Percentiles rank a stretch among this genome's conserved stretches.
These are phyloP conservation scores for Eupithecia subumbrata DNA, from an alignment of 2,888 invertebrate genomes.

Conservation along the genomic window DNA sequence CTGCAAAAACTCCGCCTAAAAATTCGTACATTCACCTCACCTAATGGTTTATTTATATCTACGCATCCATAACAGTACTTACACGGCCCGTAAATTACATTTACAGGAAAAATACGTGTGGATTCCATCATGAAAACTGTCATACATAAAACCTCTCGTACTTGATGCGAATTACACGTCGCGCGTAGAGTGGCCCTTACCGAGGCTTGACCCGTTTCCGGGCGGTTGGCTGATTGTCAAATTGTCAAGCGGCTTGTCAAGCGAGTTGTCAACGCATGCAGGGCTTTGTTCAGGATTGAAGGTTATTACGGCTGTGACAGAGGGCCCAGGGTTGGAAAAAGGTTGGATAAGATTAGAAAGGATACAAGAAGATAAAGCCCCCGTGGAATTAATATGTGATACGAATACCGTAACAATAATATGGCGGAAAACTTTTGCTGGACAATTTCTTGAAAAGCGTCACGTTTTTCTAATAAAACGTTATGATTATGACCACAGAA, in stretches of 20 bases:
- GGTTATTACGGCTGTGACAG: conserved; percentile 11
- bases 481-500: background rate
- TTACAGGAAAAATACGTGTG: conserved; percentile 34
- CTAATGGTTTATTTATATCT: conserved; percentile 5
- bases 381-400: conserved; percentile 4
- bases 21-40: conserved; percentile 1
- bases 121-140: conserved; percentile 49
- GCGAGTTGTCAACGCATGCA: conserved; percentile 19
- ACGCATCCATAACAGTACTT: conserved; percentile 9
- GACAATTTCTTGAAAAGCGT: conserved; percentile 1
- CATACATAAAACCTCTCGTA: conserved; percentile 47
- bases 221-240: conserved; percentile 56
- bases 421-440: background rate
- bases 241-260: conserved; percentile 2
- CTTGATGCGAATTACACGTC: conserved; percentile 59
- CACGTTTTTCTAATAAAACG: conserved; percentile 1
- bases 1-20: background rate
- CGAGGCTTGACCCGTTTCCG: conserved; percentile 65
- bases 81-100: conserved; percentile 35
- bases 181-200: conserved; percentile 41
- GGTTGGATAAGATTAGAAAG: conserved; percentile 2
- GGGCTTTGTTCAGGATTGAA: conserved; percentile 19
- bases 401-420: conserved; percentile 4
- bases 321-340: background rate
- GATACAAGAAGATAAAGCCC: background rate